Percentiles rank a stretch among this genome's conserved stretches.
Conservation (phyloP, 1,140 invertebrate genomes). For the Marisa cornuarietis region DNA sequence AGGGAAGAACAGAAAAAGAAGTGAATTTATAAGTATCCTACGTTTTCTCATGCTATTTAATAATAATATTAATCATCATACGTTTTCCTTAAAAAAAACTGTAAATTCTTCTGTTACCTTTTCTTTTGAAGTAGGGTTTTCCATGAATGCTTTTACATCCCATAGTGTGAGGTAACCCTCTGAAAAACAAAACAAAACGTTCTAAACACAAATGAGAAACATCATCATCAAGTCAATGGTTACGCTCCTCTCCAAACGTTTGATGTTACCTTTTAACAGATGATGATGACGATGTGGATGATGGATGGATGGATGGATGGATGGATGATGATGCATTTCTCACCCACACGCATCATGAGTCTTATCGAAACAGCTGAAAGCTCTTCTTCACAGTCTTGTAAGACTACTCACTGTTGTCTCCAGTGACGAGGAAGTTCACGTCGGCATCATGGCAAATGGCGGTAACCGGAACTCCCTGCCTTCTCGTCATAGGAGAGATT, state of each 20-base stretch:
- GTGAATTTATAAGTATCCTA: too few relatives aligned
- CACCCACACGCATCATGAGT: conserved; percentile 2
- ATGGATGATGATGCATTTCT: too few relatives aligned
- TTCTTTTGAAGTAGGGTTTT: conserved; percentile 49
- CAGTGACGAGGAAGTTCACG: conserved; percentile 57
- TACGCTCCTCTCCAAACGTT: too few relatives aligned
- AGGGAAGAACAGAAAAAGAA: too few relatives aligned
- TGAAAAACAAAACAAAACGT: conserved; percentile 31
- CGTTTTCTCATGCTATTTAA: too few relatives aligned
- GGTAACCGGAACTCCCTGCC: conserved; percentile 54
- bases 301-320: too few relatives aligned
- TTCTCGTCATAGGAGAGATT: conserved; percentile 49
- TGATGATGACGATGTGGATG: too few relatives aligned
- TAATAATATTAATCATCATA: too few relatives aligned
- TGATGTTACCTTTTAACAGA: too few relatives aligned
- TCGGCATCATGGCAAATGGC: conserved; percentile 54
- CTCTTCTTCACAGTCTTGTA: background rate
- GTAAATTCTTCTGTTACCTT: conserved; percentile 26
- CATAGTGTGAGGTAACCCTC: conserved; percentile 63
- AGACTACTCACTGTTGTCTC: conserved; percentile 58
- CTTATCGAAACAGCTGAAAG: background rate
- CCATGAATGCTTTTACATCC: conserved; percentile 58
- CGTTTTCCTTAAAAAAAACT: too few relatives aligned
- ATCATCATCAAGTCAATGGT: background rate
- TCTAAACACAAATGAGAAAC: background rate